A percentile compares a stretch with the other conserved stretches of the same genome.
These are phyloP conservation scores for Perca fluviatilis DNA, from an alignment of 2,113 vertebrate species.

Conservation along the genomic window DNA sequence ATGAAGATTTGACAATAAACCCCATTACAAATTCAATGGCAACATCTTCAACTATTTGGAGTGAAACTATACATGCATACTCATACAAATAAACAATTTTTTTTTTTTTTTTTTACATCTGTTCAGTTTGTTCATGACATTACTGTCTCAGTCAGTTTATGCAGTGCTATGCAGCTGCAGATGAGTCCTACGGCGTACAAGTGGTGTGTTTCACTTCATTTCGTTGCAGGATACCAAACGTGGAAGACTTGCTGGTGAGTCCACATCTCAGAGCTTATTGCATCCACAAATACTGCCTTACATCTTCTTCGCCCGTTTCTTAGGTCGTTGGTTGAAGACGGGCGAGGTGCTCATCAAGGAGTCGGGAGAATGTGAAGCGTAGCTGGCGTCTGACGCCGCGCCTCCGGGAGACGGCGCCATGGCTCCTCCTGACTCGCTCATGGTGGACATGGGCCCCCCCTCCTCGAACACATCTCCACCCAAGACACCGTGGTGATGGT, in stretches of 20 bases:
- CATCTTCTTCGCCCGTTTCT: constrained; percentile 94
- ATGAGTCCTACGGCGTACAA: not conserved
- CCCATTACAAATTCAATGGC: constrained; percentile 8
- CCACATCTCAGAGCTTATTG: not conserved
- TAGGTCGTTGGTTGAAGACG: constrained; percentile 95
- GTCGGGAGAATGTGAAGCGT: constrained; percentile 93
- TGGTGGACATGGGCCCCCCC: constrained; percentile 93
- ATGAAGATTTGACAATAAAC: constrained; percentile 18
- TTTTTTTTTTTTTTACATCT: not conserved
- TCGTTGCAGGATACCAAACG: not conserved
- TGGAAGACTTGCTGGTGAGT: not conserved
- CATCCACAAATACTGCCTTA: constrained; percentile 65
- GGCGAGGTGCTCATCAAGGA: constrained; percentile 95
- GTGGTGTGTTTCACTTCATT: not conserved
- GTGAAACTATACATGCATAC: constrained; percentile 6
- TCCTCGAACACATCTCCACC: constrained; percentile 96
- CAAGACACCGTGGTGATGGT: constrained; percentile 86
- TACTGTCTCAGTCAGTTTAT: not conserved
- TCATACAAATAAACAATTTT: constrained; percentile 19
- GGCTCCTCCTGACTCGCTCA: constrained; percentile 91
- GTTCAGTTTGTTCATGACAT: constrained; percentile 9
- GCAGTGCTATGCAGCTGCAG: not conserved
- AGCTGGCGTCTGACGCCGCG: constrained; percentile 92
- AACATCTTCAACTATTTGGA: constrained; percentile 4
- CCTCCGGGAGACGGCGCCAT: constrained; percentile 91